phyloP scores from a whole-genome alignment of 2,797 vertebrate genomes.

The Periophthalmus magnuspinnatus region DNA sequence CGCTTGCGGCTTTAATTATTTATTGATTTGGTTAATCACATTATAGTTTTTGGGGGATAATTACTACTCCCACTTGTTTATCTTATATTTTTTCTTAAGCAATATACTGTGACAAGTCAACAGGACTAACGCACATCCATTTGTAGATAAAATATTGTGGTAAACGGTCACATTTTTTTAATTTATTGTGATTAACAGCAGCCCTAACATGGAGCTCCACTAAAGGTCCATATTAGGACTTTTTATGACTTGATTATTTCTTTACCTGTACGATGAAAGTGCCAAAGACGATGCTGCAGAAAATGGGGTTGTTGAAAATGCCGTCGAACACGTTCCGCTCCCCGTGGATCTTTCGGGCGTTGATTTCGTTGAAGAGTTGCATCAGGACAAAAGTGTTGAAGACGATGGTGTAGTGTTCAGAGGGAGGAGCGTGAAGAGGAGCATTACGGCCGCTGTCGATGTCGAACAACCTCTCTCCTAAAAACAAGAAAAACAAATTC shows the following conservation, averaged over 20 bases:
- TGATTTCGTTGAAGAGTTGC: slow-evolving; percentile 99
- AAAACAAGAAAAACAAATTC: slow-evolving; percentile 14
- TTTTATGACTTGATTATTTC: background rate
- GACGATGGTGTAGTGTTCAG: slow-evolving; percentile 98
- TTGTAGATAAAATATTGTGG: no score
- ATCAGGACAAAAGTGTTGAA: slow-evolving; percentile 99
- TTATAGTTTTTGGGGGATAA: no score
- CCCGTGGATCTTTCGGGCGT: slow-evolving; percentile 97
- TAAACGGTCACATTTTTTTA: no score
- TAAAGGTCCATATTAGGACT: no score
- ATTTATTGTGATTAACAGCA: no score
- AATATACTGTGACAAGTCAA: no score
- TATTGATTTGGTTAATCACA: no score
- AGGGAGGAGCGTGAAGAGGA: slow-evolving; percentile 93
- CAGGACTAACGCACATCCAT: no score
- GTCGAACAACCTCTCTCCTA: slow-evolving; percentile 94
- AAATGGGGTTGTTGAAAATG: slow-evolving; percentile 97
- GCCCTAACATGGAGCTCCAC: no score
- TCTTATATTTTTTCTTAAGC: no score
- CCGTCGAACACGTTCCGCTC: slow-evolving; percentile 98
- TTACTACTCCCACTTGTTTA: no score
- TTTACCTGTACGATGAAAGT: slow-evolving; percentile 95
- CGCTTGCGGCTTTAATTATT: no score
- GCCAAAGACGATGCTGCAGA: slow-evolving; percentile 95
- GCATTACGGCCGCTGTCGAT: slow-evolving; percentile 93